phyloP scores from a whole-genome alignment of 2,797 vertebrate species.

The Tolypeutes matacus region DNA sequence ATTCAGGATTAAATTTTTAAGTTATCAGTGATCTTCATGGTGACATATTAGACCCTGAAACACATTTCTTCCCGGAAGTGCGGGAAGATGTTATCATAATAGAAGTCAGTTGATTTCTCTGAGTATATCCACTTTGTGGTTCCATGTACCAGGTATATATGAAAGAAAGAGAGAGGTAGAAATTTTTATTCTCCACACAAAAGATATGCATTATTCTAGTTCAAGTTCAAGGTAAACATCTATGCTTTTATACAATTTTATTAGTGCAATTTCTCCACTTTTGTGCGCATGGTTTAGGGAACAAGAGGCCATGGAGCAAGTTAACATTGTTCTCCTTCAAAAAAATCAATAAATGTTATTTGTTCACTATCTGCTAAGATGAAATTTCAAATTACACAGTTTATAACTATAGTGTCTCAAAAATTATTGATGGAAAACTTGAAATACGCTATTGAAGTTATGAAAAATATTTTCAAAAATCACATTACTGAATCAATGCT shows the following conservation, averaged over 20 bases:
- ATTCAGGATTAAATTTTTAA: background rate
- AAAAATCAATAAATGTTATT: background rate
- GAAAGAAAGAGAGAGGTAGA: background rate
- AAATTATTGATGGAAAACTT: constrained; percentile 45
- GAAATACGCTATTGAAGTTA: background rate
- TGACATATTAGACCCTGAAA: background rate
- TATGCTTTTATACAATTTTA: background rate
- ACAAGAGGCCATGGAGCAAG: background rate
- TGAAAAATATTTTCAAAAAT: constrained; percentile 31
- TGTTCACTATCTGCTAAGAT: background rate
- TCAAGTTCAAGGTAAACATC: background rate
- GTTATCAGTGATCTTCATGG: background rate
- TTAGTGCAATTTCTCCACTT: background rate
- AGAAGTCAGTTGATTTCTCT: background rate
- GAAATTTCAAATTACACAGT: constrained; percentile 40
- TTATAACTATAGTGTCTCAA: background rate
- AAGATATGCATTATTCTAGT: background rate
- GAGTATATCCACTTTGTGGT: background rate
- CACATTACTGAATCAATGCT: constrained; percentile 26
- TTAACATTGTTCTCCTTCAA: background rate
- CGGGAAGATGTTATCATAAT: background rate
- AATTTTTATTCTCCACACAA: background rate
- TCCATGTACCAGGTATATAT: too few species aligned
- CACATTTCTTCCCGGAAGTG: background rate
- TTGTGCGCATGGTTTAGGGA: background rate